Conservation (phyloP, 2,113 vertebrate genomes). For the Fulmarus glacialis region DNA sequence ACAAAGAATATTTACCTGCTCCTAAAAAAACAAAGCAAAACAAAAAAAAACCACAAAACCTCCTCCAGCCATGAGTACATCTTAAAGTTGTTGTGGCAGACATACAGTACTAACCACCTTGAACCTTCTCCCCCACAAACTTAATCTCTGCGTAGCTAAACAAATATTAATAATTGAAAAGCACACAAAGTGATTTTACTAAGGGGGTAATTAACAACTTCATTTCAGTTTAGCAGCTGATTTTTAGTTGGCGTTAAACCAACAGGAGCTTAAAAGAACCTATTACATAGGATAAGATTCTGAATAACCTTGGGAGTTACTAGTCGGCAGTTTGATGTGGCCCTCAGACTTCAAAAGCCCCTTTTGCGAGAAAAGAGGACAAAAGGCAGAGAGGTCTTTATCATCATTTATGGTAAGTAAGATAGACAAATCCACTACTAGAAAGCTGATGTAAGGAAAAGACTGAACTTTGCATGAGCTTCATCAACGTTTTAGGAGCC, state of each 20-base stretch:
- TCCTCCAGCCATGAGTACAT: not conserved
- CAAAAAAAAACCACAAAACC: not conserved
- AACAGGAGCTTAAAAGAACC: conserved; percentile 26
- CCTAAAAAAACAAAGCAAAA: not conserved
- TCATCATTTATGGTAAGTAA: conserved; percentile 23
- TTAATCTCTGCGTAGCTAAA: not conserved
- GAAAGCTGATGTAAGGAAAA: conserved; percentile 28
- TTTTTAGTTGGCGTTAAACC: conserved; percentile 17
- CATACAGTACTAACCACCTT: not conserved
- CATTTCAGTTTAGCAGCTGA: conserved; percentile 28
- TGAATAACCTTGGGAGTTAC: conserved; percentile 11
- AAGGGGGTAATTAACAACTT: conserved; percentile 13
- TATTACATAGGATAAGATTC: not conserved
- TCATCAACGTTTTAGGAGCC: not conserved
- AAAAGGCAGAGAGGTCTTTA: not conserved
- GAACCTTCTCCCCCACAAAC: not conserved
- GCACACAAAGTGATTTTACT: conserved; percentile 19
- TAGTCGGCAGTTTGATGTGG: not conserved
- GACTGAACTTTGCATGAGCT: not conserved
- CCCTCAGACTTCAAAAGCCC: conserved; percentile 38
- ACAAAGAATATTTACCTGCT: not conserved
- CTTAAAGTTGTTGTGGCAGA: not conserved
- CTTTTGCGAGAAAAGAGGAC: not conserved
- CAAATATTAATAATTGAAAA: conserved; percentile 36
- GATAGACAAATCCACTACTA: not conserved